Percentiles rank a stretch among this genome's conserved stretches.
Conservation (phyloP, 2,888 invertebrate genomes). For the Osmoderma eremita region DNA sequence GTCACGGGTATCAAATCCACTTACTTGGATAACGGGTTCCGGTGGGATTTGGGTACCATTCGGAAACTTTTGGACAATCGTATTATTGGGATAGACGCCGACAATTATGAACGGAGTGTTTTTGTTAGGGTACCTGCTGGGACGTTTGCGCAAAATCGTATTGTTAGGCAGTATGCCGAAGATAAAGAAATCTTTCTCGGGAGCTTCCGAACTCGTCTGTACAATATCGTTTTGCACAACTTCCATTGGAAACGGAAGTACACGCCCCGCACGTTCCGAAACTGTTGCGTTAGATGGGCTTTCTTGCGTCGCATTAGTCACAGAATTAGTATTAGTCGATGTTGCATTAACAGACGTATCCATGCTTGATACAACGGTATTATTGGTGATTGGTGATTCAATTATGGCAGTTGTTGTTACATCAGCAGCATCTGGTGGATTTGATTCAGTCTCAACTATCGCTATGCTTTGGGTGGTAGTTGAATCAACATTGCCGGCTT, state of each 20-base stretch:
- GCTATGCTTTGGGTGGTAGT: slow-evolving; percentile 27
- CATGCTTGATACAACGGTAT: slow-evolving; percentile 2
- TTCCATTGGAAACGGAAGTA: slow-evolving; percentile 50
- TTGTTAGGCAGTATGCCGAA: slow-evolving; percentile 83
- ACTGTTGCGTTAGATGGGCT: slow-evolving; percentile 26
- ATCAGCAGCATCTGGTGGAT: slow-evolving; percentile 18
- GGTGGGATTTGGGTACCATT: slow-evolving; percentile 83
- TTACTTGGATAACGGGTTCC: slow-evolving; percentile 64
- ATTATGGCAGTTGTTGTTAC: slow-evolving; percentile 31
- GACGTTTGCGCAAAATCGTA: slow-evolving; percentile 80
- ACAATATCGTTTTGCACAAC: slow-evolving; percentile 43
- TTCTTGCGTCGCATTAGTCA: slow-evolving; percentile 30
- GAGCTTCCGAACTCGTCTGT: slow-evolving; percentile 52
- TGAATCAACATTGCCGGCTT: slow-evolving; percentile 15
- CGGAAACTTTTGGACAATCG: slow-evolving; percentile 81
- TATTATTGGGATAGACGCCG: slow-evolving; percentile 82
- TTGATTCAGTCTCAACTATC: slow-evolving; percentile 27
- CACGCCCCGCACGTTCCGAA: slow-evolving; percentile 53
- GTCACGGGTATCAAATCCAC: slow-evolving; percentile 70
- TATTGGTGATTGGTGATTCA: slow-evolving; percentile 8
- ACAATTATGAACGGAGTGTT: slow-evolving; percentile 79
- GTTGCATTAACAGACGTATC: slow-evolving; percentile 33
- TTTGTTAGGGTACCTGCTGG: slow-evolving; percentile 74
- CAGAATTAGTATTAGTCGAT: slow-evolving; percentile 20
- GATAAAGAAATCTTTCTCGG: slow-evolving; percentile 76